These are phyloP conservation scores for Pavo muticus DNA, from an alignment of 2,113 vertebrate species.

Conservation along the genomic window DNA sequence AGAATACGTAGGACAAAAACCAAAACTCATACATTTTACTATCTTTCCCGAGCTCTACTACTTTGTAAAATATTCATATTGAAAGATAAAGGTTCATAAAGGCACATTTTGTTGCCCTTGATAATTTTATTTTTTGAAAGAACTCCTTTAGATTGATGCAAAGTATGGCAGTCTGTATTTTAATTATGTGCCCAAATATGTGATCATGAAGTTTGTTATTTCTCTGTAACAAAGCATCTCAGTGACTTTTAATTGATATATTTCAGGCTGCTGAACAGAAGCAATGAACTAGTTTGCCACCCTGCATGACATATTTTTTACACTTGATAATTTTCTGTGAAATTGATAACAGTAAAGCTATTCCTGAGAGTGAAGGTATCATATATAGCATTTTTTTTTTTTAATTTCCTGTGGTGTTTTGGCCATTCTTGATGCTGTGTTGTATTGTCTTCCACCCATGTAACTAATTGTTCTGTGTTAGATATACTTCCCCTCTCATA, in stretches of 20 bases:
- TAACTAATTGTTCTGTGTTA: neutral
- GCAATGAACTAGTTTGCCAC: neutral
- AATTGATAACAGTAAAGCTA: neutral
- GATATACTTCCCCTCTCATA: neutral
- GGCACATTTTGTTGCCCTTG: neutral
- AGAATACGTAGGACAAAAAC: neutral
- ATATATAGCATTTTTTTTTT: neutral
- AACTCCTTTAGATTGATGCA: neutral
- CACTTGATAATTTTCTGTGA: neutral
- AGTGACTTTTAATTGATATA: constrained; percentile 15
- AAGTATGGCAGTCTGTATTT: neutral
- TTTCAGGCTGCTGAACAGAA: neutral
- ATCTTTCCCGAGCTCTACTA: neutral
- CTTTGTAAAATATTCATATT: neutral
- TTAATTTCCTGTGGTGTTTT: neutral
- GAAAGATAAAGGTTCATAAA: neutral
- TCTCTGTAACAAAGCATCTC: neutral
- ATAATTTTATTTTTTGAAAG: neutral
- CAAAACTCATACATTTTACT: neutral
- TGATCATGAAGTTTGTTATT: neutral
- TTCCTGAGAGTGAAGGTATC: neutral
- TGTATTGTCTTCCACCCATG: neutral
- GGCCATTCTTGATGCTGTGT: neutral
- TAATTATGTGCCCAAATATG: neutral
- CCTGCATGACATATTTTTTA: neutral